phyloP scores from a whole-genome alignment of 2,797 vertebrate genomes.

The Pogoniulus pusillus region DNA sequence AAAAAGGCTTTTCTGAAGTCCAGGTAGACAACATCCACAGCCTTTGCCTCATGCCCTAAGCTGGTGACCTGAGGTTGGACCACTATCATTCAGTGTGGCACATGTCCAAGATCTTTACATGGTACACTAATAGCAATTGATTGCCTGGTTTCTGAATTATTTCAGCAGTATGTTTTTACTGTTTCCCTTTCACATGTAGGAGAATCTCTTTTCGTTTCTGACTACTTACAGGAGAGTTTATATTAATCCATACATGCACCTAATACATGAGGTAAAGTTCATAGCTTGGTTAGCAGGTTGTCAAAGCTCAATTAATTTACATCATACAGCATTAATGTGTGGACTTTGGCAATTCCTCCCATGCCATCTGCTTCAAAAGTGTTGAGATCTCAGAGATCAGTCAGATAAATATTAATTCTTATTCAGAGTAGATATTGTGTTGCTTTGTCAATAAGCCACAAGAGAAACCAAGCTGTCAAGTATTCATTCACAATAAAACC shows the following conservation, averaged over 20 bases:
- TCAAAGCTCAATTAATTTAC: conserved; percentile 37
- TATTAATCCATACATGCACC: background rate
- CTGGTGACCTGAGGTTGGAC: background rate
- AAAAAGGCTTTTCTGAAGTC: background rate
- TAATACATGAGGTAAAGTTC: background rate
- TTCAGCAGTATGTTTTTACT: background rate
- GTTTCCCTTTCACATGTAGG: background rate
- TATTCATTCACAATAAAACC: background rate
- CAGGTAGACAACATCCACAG: background rate
- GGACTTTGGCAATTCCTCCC: conserved; percentile 36
- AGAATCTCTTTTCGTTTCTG: background rate
- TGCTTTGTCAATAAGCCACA: background rate
- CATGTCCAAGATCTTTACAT: conserved; percentile 26
- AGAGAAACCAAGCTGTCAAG: conserved; percentile 8
- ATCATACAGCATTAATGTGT: conserved; percentile 8
- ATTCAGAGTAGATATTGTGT: background rate
- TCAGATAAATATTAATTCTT: conserved; percentile 30
- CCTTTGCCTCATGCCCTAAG: background rate
- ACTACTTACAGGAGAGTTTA: conserved; percentile 9
- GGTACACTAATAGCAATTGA: background rate
- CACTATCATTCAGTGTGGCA: background rate
- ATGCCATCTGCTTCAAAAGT: conserved; percentile 27
- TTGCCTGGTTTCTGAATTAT: background rate
- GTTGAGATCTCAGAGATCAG: conserved; percentile 21
- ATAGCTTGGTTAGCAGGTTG: conserved; percentile 27